phyloP scores from a whole-genome alignment of 1,140 invertebrate genomes.

The Campodea augens region DNA sequence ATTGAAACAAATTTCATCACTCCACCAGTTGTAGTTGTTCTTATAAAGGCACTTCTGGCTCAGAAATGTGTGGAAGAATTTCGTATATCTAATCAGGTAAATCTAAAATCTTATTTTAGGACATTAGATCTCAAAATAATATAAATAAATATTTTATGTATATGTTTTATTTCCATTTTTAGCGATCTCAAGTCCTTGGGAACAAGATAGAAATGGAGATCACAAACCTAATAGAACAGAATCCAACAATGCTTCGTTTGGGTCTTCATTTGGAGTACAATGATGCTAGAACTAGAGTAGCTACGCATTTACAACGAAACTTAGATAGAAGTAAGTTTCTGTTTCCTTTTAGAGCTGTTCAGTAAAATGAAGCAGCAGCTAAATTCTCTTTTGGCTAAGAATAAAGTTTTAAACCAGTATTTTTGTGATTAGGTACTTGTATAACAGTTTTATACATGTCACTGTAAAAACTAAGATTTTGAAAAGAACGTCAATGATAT shows the following conservation, averaged over 20 bases:
- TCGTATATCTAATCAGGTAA: constrained; percentile 85
- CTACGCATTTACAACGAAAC: constrained; percentile 82
- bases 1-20: constrained; percentile 93
- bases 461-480: neutral
- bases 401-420: neutral
- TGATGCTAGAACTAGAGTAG: constrained; percentile 80
- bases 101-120: constrained; percentile 10
- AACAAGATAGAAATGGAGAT: constrained; percentile 98
- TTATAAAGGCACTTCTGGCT: constrained; percentile 66
- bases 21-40: constrained; percentile 56
- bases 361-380: neutral
- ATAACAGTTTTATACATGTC: neutral
- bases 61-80: constrained; percentile 81
- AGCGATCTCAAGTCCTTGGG: constrained; percentile 85
- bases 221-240: constrained; percentile 77
- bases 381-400: neutral
- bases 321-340: constrained; percentile 80
- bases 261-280: constrained; percentile 91
- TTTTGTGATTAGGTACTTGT: neutral
- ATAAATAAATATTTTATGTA: neutral
- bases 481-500: neutral
- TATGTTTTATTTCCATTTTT: constrained; percentile 16
- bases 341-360: constrained; percentile 7
- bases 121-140: constrained; percentile 1
- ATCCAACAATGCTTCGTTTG: constrained; percentile 72